Evolutionary conservation across 2,888 invertebrate genomes (phyloP).

Genomic region (Teleogryllus oceanicus): DNA sequence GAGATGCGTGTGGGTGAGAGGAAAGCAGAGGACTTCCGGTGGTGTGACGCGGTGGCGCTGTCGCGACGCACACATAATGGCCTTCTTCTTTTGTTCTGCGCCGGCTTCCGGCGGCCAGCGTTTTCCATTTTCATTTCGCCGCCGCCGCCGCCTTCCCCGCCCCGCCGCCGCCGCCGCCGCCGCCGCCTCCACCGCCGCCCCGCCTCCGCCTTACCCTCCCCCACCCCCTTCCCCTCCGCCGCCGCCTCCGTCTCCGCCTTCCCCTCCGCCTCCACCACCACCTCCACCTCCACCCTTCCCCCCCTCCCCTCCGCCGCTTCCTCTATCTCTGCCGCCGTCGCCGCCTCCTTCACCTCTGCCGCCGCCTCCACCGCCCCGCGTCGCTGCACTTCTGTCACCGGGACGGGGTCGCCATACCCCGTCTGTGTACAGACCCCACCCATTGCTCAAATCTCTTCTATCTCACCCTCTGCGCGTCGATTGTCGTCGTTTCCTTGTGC

Average conservation of each 20-base stretch:
- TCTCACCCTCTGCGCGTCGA: too few relatives aligned
- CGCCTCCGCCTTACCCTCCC: too few relatives aligned
- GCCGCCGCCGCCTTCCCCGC: not conserved
- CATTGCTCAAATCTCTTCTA: too few relatives aligned
- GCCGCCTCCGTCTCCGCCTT: not conserved
- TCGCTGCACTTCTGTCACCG: not conserved
- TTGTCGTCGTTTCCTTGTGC: too few relatives aligned
- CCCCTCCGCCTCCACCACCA: not conserved
- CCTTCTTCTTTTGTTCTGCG: not conserved
- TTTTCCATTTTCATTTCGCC: conserved; percentile 9
- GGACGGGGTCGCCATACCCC: too few relatives aligned
- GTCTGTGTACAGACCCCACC: too few relatives aligned
- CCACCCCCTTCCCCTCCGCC: too few relatives aligned
- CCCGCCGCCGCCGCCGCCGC: not conserved
- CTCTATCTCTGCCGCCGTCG: not conserved
- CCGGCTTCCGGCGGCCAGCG: conserved; percentile 7
- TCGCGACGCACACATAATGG: conserved; percentile 4
- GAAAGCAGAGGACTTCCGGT: not conserved
- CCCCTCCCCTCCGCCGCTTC: not conserved
- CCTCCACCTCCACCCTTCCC: not conserved
- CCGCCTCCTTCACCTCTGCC: not conserved
- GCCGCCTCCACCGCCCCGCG: not conserved
- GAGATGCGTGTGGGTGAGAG: not conserved
- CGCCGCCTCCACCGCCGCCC: not conserved
- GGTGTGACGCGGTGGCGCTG: not conserved